phyloP scores from a whole-genome alignment of 2,113 vertebrate genomes.

The Trichomycterus rosablanca region DNA sequence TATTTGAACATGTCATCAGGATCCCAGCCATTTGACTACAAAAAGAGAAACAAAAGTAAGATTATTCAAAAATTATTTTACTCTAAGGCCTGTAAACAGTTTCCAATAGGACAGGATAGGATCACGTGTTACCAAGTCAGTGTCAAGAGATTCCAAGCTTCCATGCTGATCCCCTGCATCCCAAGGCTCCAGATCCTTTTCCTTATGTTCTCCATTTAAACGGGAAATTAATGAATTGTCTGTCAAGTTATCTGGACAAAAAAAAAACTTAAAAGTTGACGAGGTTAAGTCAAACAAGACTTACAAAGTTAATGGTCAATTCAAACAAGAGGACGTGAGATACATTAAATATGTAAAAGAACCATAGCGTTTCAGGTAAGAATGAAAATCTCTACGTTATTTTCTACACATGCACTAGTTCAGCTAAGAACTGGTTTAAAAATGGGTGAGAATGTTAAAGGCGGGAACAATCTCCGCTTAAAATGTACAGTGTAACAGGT shows the following conservation, averaged over 20 bases:
- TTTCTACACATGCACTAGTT: too few species aligned
- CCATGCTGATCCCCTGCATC: slow-evolving; percentile 87
- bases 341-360: too few species aligned
- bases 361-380: too few species aligned
- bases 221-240: slow-evolving; percentile 86
- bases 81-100: not conserved
- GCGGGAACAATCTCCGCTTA: too few species aligned
- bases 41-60: slow-evolving; percentile 2
- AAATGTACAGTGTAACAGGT: too few species aligned
- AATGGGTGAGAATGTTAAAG: too few species aligned
- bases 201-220: slow-evolving; percentile 95
- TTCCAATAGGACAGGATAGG: too few species aligned
- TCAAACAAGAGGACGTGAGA: too few species aligned
- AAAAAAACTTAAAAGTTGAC: slow-evolving; percentile 56
- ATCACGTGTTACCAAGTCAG: slow-evolving; percentile 92
- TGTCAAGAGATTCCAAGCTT: slow-evolving; percentile 90
- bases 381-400: too few species aligned
- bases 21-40: slow-evolving; percentile 97
- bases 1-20: slow-evolving; percentile 99
- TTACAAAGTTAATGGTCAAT: not conserved
- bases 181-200: slow-evolving; percentile 97
- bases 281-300: slow-evolving; percentile 58
- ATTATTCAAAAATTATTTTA: not conserved
- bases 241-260: slow-evolving; percentile 87
- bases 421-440: too few species aligned